Evolutionary conservation across 2,888 invertebrate species (phyloP).

Genomic region (Aspidiotus destructor): DNA sequence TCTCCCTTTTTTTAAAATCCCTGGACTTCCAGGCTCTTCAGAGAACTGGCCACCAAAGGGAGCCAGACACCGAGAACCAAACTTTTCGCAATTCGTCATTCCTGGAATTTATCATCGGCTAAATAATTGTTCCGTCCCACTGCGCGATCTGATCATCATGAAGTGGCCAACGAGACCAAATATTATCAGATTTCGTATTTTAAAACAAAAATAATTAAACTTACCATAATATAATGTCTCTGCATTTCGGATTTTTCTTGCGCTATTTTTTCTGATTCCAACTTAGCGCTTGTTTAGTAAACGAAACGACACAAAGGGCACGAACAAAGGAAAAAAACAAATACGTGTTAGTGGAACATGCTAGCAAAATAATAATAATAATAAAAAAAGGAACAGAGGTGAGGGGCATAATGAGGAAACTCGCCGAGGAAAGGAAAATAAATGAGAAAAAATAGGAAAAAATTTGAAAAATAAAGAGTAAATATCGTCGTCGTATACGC

Average conservation of each 20-base stretch:
- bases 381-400: constrained; percentile 5
- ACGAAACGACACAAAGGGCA: constrained; percentile 37
- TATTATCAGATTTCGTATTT: not conserved
- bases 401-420: not conserved
- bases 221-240: constrained; percentile 78
- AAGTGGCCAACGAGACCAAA: not conserved
- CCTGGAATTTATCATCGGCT: too few species aligned
- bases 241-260: constrained; percentile 83
- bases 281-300: constrained; percentile 44
- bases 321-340: constrained; percentile 36
- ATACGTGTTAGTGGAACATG: constrained; percentile 36
- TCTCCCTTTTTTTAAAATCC: too few species aligned
- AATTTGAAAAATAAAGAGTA: not conserved
- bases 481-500: not conserved
- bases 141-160: too few species aligned
- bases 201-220: constrained; percentile 40
- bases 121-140: too few species aligned
- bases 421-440: not conserved
- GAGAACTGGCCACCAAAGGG: too few species aligned
- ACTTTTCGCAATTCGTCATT: too few species aligned
- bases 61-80: too few species aligned
- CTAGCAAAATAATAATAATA: constrained; percentile 36
- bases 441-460: constrained; percentile 1
- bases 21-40: too few species aligned
- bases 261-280: constrained; percentile 76